These are phyloP conservation scores for Drosophila subquinaria DNA, from an alignment of 2,888 invertebrate species.

Conservation along the genomic window DNA sequence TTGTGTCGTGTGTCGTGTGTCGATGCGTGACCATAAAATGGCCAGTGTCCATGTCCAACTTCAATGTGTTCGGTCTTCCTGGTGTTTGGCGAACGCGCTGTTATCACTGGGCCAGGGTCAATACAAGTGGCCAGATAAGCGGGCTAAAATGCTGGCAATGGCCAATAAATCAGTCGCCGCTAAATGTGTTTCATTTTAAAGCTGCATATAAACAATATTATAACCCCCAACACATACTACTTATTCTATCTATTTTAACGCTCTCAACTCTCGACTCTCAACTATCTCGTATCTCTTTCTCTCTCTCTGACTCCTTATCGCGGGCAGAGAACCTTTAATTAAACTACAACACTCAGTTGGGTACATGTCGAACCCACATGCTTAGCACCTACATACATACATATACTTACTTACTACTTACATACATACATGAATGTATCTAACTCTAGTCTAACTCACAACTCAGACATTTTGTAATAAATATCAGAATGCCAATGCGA, in stretches of 20 bases:
- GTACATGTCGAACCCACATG: conserved; percentile 40
- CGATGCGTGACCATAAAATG: conserved; percentile 20
- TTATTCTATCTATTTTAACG: conserved; percentile 24
- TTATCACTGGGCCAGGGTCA: conserved; percentile 66
- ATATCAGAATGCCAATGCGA: conserved; percentile 23
- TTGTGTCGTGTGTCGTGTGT: conserved; percentile 15
- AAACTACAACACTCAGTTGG: conserved; percentile 55
- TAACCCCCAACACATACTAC: not conserved
- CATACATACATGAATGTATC: conserved; percentile 2
- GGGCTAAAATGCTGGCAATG: conserved; percentile 32
- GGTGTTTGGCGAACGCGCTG: conserved; percentile 25
- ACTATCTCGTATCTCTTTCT: conserved; percentile 10
- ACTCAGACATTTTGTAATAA: conserved; percentile 34
- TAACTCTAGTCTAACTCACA: conserved; percentile 6
- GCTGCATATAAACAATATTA: conserved; percentile 9
- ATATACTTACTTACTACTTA: no score
- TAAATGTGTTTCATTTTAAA: conserved; percentile 38
- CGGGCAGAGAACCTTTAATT: conserved; percentile 44
- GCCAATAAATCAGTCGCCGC: conserved; percentile 59
- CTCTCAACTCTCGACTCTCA: not conserved
- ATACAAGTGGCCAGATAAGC: conserved; percentile 51
- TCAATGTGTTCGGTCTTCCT: conserved; percentile 37
- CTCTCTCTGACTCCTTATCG: conserved; percentile 45
- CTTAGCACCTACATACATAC: not conserved
- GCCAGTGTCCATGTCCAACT: conserved; percentile 26